Evolutionary conservation across 2,888 invertebrate genomes (phyloP).

Genomic region (Thecocarcelia acutangulata): DNA sequence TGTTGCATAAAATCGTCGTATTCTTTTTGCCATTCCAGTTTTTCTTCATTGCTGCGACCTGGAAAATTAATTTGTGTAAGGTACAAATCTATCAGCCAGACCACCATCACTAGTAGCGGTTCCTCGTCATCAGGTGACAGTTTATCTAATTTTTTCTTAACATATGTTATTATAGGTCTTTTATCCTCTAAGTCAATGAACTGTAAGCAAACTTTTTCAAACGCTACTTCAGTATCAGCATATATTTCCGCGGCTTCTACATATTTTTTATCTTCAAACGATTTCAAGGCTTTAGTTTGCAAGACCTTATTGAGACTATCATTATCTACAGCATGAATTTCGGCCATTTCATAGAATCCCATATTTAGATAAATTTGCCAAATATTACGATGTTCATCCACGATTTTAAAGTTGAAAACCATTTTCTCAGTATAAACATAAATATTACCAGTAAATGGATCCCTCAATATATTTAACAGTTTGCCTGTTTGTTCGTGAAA

Average conservation of each 20-base stretch:
- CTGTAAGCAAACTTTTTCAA: constrained; percentile 96
- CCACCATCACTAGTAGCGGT: constrained; percentile 94
- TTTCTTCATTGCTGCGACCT: constrained; percentile 77
- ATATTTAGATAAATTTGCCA: constrained; percentile 94
- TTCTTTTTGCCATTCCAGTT: constrained; percentile 86
- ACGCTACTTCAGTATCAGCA: constrained; percentile 94
- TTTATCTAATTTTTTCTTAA: constrained; percentile 90
- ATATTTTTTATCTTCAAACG: constrained; percentile 90
- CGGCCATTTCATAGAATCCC: constrained; percentile 92
- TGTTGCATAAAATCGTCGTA: constrained; percentile 89
- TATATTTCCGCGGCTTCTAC: constrained; percentile 92
- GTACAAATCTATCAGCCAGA: constrained; percentile 97
- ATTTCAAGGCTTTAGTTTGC: constrained; percentile 92
- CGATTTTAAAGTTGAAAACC: constrained; percentile 92
- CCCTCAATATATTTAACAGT: constrained; percentile 90
- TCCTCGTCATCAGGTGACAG: constrained; percentile 86
- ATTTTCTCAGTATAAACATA: constrained; percentile 93
- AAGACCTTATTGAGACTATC: constrained; percentile 91
- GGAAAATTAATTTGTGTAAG: constrained; percentile 90
- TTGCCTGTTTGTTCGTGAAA: constrained; percentile 91
- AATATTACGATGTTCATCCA: constrained; percentile 91
- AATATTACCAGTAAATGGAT: constrained; percentile 88
- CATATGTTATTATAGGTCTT: constrained; percentile 92
- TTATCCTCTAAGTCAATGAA: constrained; percentile 88
- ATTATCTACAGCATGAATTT: constrained; percentile 91